These are phyloP conservation scores for Zaprionus kolodkinae DNA, from an alignment of 1,140 invertebrate species.

Conservation along the genomic window DNA sequence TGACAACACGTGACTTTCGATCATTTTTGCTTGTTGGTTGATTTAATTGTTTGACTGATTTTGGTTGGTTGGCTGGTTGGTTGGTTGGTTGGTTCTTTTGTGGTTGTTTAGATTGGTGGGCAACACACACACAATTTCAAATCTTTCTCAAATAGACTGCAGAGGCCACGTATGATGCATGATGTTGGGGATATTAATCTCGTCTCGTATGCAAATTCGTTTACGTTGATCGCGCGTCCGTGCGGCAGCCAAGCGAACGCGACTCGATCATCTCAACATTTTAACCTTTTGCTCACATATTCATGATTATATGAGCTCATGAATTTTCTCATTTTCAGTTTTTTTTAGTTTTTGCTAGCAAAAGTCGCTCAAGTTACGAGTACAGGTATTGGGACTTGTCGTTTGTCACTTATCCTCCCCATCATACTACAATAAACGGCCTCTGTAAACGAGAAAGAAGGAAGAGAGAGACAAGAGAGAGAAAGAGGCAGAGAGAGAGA, in stretches of 20 bases:
- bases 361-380: constrained; percentile 77
- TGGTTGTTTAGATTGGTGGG: constrained; percentile 19
- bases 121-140: constrained; percentile 20
- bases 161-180: constrained; percentile 84
- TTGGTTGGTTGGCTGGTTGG: constrained; percentile 23
- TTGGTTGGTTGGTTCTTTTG: constrained; percentile 16
- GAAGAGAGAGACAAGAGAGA: constrained; percentile 65
- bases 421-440: constrained; percentile 84
- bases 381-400: constrained; percentile 62
- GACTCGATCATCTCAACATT: constrained; percentile 61
- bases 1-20: constrained; percentile 36
- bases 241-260: constrained; percentile 50
- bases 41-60: constrained; percentile 15
- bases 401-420: constrained; percentile 81
- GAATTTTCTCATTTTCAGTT: constrained; percentile 15
- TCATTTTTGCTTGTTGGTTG: constrained; percentile 45
- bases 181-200: constrained; percentile 78
- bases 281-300: constrained; percentile 60
- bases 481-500: constrained; percentile 70
- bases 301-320: constrained; percentile 15
- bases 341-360: constrained; percentile 41
- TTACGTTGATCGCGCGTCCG: constrained; percentile 56
- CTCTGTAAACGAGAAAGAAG: constrained; percentile 84
- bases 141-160: constrained; percentile 77
- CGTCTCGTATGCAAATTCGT: constrained; percentile 53